These are phyloP conservation scores for Caiman crocodilus DNA, from an alignment of 2,797 vertebrate genomes.

Conservation along the genomic window DNA sequence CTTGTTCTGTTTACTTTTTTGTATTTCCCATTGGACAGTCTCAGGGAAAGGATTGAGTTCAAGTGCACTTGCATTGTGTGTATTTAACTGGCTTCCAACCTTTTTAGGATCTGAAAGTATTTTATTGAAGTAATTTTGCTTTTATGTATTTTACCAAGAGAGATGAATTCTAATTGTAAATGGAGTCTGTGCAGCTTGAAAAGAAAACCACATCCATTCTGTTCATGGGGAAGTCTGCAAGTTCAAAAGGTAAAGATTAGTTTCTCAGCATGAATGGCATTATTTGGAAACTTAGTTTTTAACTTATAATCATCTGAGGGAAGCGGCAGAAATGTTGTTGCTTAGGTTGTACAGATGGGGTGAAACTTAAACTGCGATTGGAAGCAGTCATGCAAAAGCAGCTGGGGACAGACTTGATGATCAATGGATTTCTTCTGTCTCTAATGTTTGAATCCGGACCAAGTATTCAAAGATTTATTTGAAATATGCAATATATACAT, in stretches of 20 bases:
- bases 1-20: not conserved
- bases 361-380: not conserved
- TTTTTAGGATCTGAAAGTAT: constrained; percentile 37
- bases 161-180: constrained; percentile 37
- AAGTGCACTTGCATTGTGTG: constrained; percentile 23
- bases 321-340: not conserved
- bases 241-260: not conserved
- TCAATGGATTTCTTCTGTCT: not conserved
- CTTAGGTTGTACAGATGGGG: not conserved
- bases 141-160: constrained; percentile 16
- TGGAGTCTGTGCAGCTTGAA: not conserved
- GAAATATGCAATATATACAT: not conserved
- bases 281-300: not conserved
- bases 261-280: not conserved
- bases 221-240: not conserved
- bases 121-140: constrained; percentile 46
- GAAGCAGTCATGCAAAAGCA: not conserved
- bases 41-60: constrained; percentile 11
- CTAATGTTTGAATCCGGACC: not conserved
- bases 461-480: not conserved
- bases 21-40: not conserved
- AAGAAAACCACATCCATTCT: not conserved
- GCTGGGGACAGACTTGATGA: not conserved
- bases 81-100: constrained; percentile 51
- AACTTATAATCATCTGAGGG: not conserved